Base-by-base conservation (phyloP, 2,113 vertebrate species). In the Paratilapia polleni region DNA sequence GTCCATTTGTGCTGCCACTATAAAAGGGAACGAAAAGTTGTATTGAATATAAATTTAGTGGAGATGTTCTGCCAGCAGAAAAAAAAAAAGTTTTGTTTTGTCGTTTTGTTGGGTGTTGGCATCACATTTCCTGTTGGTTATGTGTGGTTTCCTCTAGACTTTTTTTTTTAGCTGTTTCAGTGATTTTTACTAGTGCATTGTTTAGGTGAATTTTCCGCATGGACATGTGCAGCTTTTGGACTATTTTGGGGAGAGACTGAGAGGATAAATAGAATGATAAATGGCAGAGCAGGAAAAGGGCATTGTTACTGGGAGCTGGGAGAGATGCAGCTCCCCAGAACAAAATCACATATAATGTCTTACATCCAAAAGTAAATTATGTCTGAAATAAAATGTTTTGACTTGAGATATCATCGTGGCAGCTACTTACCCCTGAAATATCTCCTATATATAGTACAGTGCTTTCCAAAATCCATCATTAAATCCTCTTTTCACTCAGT, bases 251-350 rank as follows among this genome's bases (percentile, higher is more conserved):
- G 19, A 59, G 17, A 81, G 52, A 73, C 82, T 14, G 24, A 2
- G 34, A 77, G 13, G 64, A 76, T 77, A 88, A 88, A 88, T 62
- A 82, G 47, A 82, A n/a, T 13, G 5, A 47, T 24, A 24, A 62
- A 81, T 83, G 78, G 89, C 83, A 88, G 85, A 86, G 62, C 81
- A 90, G 92, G 83, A 92, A 87, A 84, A 78, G 73, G 90, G 70
- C 82, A 91, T 92, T 92, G 89, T 91, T 90, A 87, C 84, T 38
- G 64, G 78, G 84, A 84, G 78, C 26, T 76, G 75, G 54, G 56
- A 60, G 87, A 10, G 17, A 47, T 28, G 34, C 24, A 4, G 47
- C 49, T 31, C 82, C 38, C 58, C 47, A 74, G 74, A 85, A 66
- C 66, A 22, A 87, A 38, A 81, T 84, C 77, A 52, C 13, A 47